A percentile compares a stretch with the other conserved stretches of the same genome.
These are phyloP conservation scores for Saguinus imperator DNA, from an alignment of 2,113 vertebrate species.

Conservation along the genomic window DNA sequence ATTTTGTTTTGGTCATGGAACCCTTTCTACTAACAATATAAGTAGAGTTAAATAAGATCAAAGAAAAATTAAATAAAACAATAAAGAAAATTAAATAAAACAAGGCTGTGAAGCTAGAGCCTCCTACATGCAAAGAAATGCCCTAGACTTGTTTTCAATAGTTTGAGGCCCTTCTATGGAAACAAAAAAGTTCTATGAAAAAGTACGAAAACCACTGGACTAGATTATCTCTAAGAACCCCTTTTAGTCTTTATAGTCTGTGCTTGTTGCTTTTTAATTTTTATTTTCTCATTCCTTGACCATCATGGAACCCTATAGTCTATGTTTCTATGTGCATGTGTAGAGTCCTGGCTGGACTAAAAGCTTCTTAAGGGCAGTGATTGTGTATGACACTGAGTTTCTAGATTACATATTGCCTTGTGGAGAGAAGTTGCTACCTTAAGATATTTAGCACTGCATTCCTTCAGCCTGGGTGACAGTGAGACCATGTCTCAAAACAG, in stretches of 20 bases:
- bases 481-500: too few relatives aligned
- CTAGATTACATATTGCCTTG: background rate
- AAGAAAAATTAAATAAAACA: background rate
- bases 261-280: too few relatives aligned
- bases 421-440: background rate
- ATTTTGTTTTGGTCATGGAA: constrained; percentile 26
- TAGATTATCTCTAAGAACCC: background rate
- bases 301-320: background rate
- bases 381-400: background rate
- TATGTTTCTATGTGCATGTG: background rate
- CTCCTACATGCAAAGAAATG: background rate
- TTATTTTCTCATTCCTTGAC: too few relatives aligned
- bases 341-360: background rate
- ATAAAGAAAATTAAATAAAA: background rate
- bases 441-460: background rate
- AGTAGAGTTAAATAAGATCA: background rate
- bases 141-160: background rate
- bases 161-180: background rate
- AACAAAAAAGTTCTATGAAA: background rate
- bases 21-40: background rate
- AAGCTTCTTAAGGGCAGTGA: background rate
- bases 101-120: background rate
- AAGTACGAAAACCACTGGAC: background rate
- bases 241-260: background rate
- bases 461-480: too few relatives aligned